phyloP scores from a whole-genome alignment of 2,113 vertebrate genomes.

The Dermatemys mawii region DNA sequence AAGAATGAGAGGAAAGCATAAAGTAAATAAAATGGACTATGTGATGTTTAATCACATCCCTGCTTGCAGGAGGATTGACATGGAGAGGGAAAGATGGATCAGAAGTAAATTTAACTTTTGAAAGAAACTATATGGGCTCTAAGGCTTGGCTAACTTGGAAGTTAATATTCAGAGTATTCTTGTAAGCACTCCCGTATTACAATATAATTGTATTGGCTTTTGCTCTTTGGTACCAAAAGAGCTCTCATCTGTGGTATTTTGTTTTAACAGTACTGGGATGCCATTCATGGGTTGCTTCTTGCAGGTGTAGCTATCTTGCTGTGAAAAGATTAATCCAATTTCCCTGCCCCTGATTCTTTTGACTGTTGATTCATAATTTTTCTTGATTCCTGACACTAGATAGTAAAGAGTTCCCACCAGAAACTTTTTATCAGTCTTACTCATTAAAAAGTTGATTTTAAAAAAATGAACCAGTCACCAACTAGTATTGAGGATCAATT shows the following conservation, averaged over 20 bases:
- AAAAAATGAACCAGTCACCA: not conserved
- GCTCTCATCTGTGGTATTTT: not conserved
- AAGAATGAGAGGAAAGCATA: not conserved
- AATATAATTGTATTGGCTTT: not conserved
- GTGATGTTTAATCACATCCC: not conserved
- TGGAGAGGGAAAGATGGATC: not conserved
- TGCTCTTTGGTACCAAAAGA: not conserved
- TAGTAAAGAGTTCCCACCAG: not conserved
- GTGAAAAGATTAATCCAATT: not conserved
- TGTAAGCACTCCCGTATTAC: not conserved
- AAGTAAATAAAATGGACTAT: not conserved
- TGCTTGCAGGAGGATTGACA: not conserved
- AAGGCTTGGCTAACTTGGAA: not conserved
- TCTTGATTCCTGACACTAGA: not conserved
- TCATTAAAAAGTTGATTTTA: not conserved
- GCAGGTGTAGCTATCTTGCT: not conserved
- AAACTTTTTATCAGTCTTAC: not conserved
- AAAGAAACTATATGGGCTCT: not conserved
- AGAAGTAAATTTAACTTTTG: not conserved
- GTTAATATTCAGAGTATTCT: not conserved
- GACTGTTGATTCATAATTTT: fast-evolving
- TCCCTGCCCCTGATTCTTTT: not conserved
- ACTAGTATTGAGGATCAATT: not conserved
- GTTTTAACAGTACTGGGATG: not conserved
- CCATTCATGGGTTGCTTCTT: not conserved